Evolutionary conservation across 2,888 invertebrate genomes (phyloP).

Genomic region (Carterocephalus palaemon): DNA sequence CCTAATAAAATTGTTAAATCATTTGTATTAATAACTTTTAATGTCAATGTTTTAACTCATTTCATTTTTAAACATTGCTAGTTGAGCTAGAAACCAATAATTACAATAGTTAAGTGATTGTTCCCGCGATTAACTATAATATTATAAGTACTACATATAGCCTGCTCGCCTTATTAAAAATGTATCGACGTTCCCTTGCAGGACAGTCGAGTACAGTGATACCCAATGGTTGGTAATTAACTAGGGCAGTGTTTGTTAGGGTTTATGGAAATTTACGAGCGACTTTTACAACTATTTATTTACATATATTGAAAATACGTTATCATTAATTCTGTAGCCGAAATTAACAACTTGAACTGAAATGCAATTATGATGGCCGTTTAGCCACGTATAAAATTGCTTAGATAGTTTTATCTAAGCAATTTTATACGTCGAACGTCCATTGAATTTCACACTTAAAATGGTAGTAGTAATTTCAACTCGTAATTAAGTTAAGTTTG

Average conservation of each 20-base stretch:
- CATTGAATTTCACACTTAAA: background rate
- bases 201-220: conserved; percentile 18
- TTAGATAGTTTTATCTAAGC: no score
- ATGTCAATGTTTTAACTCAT: conserved; percentile 32
- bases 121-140: conserved; percentile 13
- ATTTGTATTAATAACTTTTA: conserved; percentile 22
- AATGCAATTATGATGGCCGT: no score
- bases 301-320: background rate
- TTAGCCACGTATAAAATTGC: no score
- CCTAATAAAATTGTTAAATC: conserved; percentile 23
- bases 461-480: background rate
- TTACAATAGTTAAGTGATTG: conserved; percentile 20
- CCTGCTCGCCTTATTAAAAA: conserved; percentile 21
- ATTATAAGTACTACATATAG: conserved; percentile 26
- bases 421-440: no score
- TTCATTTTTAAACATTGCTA: conserved; percentile 35
- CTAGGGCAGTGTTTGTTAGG: conserved; percentile 6
- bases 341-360: no score
- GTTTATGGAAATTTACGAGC: conserved; percentile 15
- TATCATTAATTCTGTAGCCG: no score
- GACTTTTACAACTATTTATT: conserved; percentile 1
- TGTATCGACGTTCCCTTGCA: conserved; percentile 12
- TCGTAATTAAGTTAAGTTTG: background rate
- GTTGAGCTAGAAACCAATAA: conserved; percentile 32
- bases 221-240: conserved; percentile 6